A percentile compares a stretch with the other conserved stretches of the same genome.
Evolutionary conservation across 2,113 vertebrate species (phyloP).

Genomic region (Crotalus helleri): DNA sequence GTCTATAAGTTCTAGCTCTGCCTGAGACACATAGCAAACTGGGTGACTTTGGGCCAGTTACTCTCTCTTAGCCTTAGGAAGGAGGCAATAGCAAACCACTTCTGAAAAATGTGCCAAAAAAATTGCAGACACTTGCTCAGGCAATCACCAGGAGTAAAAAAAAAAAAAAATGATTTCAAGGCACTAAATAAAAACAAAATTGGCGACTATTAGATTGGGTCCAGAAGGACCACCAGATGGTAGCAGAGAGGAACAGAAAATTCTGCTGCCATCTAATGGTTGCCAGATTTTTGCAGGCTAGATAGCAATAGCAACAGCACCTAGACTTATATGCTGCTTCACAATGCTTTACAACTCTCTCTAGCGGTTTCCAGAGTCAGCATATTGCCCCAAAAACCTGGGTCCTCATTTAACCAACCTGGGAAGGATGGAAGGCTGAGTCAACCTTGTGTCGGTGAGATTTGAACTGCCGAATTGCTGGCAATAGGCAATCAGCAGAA

Average conservation of each 20-base stretch:
- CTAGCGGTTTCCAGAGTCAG: too few species aligned
- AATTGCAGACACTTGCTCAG: background rate
- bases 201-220: background rate
- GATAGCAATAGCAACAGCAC: too few species aligned
- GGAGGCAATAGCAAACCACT: background rate
- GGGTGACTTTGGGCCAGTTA: background rate
- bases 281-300: background rate
- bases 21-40: background rate
- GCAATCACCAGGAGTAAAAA: background rate
- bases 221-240: background rate
- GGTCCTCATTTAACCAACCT: too few species aligned
- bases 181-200: background rate
- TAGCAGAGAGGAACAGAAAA: background rate
- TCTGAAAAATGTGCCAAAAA: background rate
- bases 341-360: too few species aligned
- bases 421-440: too few species aligned
- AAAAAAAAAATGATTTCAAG: background rate
- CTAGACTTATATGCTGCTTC: too few species aligned
- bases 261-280: background rate
- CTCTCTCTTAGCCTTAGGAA: background rate
- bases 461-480: too few species aligned
- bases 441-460: too few species aligned
- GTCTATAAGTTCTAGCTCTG: background rate
- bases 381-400: too few species aligned
- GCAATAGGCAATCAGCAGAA: too few species aligned